Base-by-base conservation (phyloP, 2,888 invertebrate species). In the Eretmocerus hayati region DNA sequence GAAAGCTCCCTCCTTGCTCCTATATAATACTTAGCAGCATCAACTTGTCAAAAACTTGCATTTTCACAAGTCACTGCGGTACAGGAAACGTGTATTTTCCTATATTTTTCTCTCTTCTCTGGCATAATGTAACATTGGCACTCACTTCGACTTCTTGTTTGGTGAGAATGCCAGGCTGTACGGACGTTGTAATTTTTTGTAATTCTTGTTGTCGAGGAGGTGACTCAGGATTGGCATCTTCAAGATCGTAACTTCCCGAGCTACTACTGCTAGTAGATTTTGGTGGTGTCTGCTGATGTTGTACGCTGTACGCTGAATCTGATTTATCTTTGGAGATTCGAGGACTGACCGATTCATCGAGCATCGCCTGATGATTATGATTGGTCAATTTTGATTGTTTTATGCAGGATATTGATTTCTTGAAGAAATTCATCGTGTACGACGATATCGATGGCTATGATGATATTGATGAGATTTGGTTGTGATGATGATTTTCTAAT, bases 211-310 rank as follows among this genome's bases (percentile, higher is more conserved):
- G 30, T 37, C 21, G 16, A 46, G 43, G 18, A 35, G 52, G 47
- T 52, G 38, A 52, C 50, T 13, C 47, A 44, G 16, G 42, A 30
- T 65, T 65, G 3, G 70, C 68, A 38, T 71, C 71, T 21, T 70
- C 68, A 22, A 71, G 62, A 47, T 71, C 71, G 54, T 71, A 71
- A 49, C 71, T 71, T 18, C 71, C 71, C 15, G 70, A 70, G 55
- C 71, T 71, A 42, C 71, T 71, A 52, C 71, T 71, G 45, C 61
- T 67, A 13, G 65, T 62, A 31, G 71, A 70, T 48, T 63, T 61
- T 5, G 63, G 57, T n/a, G 69, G 63, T 11, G 70, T 67, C 1
- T 62, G 56, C 8, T 59, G 61, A 41, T 53, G 61, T 11, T 54
- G 46, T 35, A 57, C 48, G 31, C 53, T 60, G 42, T 61, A 62